Conservation (phyloP, 1,140 invertebrate genomes). For the Radopholus similis region DNA sequence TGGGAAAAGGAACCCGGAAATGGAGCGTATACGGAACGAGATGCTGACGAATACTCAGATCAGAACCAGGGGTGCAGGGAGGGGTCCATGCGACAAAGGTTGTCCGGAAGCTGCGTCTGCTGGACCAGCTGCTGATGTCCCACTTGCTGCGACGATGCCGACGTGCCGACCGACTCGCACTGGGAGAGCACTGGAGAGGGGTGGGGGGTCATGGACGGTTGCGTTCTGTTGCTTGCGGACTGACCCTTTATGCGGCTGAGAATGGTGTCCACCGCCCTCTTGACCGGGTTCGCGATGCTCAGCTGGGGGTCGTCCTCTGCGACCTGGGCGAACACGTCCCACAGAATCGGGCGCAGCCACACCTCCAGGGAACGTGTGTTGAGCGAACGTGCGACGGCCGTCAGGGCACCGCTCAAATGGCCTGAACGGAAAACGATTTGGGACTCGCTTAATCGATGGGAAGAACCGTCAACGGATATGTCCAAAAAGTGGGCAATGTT, state of each 20-base stretch:
- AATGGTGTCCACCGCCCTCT: slow-evolving; percentile 13
- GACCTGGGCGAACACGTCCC: slow-evolving; percentile 31
- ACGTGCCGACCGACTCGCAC: too few relatives aligned
- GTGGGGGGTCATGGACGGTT: slow-evolving; percentile 7
- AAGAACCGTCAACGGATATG: slow-evolving; percentile 31
- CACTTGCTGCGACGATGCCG: background rate
- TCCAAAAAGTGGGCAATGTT: slow-evolving; percentile 30
- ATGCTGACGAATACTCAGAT: too few relatives aligned
- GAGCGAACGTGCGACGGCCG: slow-evolving; percentile 24
- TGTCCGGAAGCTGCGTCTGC: slow-evolving; percentile 13
- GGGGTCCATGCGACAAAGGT: slow-evolving; percentile 32
- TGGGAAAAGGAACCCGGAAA: too few relatives aligned
- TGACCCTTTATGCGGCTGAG: slow-evolving; percentile 7
- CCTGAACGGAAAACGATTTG: slow-evolving; percentile 9
- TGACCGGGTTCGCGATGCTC: slow-evolving; percentile 10
- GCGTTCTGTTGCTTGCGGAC: background rate
- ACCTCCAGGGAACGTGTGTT: slow-evolving; percentile 17
- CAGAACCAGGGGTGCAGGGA: slow-evolving; percentile 32
- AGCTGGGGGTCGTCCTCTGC: slow-evolving; percentile 22
- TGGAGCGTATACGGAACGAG: too few relatives aligned
- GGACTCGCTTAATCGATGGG: background rate
- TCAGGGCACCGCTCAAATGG: slow-evolving; percentile 27
- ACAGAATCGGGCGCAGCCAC: slow-evolving; percentile 28
- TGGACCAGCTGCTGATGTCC: slow-evolving; percentile 3
- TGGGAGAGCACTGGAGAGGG: slow-evolving; percentile 23